Evolutionary conservation across 1,140 invertebrate genomes (phyloP).

Genomic region (Drosophila arizonae): DNA sequence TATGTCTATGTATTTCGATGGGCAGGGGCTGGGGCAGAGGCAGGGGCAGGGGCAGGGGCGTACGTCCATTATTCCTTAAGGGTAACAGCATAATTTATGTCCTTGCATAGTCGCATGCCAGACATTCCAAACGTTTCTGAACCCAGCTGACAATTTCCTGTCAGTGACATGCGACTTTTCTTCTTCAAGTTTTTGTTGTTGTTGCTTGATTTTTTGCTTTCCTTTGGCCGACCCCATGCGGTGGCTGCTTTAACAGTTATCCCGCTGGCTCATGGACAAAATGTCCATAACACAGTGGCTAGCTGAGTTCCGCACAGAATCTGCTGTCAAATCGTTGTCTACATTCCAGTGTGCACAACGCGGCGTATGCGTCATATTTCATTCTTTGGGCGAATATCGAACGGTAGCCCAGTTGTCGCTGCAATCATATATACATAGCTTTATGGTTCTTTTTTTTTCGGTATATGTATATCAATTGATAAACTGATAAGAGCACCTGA

Average conservation of each 20-base stretch:
- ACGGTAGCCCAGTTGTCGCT: not conserved
- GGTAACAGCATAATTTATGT: conserved; percentile 71
- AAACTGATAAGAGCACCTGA: conserved; percentile 24
- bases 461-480: conserved; percentile 26
- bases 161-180: conserved; percentile 54
- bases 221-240: too few relatives aligned
- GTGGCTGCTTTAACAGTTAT: conserved; percentile 54
- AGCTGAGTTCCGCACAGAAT: conserved; percentile 6
- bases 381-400: not conserved
- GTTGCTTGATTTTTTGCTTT: not conserved
- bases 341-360: conserved; percentile 33
- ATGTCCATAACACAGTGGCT: conserved; percentile 20
- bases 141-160: conserved; percentile 66
- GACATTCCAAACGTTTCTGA: conserved; percentile 24
- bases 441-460: not conserved
- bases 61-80: conserved; percentile 67
- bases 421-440: not conserved
- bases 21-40: not conserved
- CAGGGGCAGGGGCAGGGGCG: not conserved
- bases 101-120: conserved; percentile 50
- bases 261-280: conserved; percentile 62
- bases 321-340: conserved; percentile 63
- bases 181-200: not conserved
- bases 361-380: conserved; percentile 51
- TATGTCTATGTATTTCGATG: not conserved